A percentile compares a stretch with the other conserved stretches of the same genome.
These are phyloP conservation scores for Drosophila parvula DNA, from an alignment of 1,140 invertebrate species.

Conservation along the genomic window DNA sequence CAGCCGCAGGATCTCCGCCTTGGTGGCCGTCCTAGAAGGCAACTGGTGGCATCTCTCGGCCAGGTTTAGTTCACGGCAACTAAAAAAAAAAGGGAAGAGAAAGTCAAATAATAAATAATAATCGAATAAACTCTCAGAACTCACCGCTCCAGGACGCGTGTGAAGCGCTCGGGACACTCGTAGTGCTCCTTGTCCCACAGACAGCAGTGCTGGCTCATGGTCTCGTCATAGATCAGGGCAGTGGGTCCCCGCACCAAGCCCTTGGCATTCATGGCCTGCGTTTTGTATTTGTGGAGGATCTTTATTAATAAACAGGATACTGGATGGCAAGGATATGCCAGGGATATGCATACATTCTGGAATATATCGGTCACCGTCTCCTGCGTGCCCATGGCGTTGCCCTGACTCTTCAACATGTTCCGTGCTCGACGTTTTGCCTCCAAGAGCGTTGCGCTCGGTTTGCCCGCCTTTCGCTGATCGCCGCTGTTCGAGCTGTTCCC, in stretches of 20 bases:
- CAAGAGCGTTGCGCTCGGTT: slow-evolving; percentile 85
- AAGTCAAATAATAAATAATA: background rate
- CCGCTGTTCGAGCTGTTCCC: slow-evolving; percentile 30
- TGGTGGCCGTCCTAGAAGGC: slow-evolving; percentile 87
- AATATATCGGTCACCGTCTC: slow-evolving; percentile 86
- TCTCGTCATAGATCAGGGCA: slow-evolving; percentile 91
- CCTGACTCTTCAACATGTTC: slow-evolving; percentile 85
- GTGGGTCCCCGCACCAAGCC: slow-evolving; percentile 86
- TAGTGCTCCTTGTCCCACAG: slow-evolving; percentile 93
- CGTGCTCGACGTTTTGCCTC: slow-evolving; percentile 86
- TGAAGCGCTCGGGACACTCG: slow-evolving; percentile 92
- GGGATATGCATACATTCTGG: slow-evolving; percentile 86
- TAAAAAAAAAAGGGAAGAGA: slow-evolving; percentile 50
- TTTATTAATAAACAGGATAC: slow-evolving; percentile 9
- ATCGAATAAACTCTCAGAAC: background rate
- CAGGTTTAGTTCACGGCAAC: slow-evolving; percentile 90
- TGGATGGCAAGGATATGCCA: background rate
- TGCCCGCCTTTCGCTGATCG: slow-evolving; percentile 43
- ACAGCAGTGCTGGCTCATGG: slow-evolving; percentile 91
- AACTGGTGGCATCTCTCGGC: slow-evolving; percentile 88
- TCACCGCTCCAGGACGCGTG: slow-evolving; percentile 88
- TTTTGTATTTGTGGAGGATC: background rate
- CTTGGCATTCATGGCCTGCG: slow-evolving; percentile 88
- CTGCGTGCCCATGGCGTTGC: slow-evolving; percentile 64
- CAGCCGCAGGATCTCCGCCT: slow-evolving; percentile 88